Conservation (phyloP, 2,113 vertebrate genomes). For the Amphilophus citrinellus region DNA sequence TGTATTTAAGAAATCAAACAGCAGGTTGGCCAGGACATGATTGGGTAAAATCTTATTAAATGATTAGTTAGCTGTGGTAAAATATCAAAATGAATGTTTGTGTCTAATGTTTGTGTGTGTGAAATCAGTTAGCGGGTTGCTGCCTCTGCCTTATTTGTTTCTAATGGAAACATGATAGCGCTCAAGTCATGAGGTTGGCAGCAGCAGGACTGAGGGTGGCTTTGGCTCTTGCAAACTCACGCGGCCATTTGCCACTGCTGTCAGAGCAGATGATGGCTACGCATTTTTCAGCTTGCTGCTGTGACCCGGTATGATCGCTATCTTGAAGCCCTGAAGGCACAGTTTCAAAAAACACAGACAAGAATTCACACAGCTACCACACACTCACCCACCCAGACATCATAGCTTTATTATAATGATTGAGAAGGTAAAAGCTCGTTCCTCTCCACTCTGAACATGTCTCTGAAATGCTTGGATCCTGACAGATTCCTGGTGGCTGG, state of each 20-base stretch:
- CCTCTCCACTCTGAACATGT: not conserved
- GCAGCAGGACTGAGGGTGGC: not conserved
- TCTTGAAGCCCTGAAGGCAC: slow-evolving; percentile 10
- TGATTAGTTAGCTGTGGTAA: not conserved
- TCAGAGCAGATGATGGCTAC: slow-evolving; percentile 21
- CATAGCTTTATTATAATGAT: not conserved
- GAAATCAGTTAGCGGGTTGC: not conserved
- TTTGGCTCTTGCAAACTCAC: not conserved
- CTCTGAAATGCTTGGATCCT: not conserved
- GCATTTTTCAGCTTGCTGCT: slow-evolving; percentile 11
- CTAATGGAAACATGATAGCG: not conserved
- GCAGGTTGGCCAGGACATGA: too few relatives aligned
- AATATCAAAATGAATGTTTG: not conserved
- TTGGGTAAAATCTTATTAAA: not conserved
- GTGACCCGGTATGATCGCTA: not conserved
- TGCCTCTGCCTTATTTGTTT: not conserved
- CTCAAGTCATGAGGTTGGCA: not conserved
- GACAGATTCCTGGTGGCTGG: slow-evolving; percentile 1
- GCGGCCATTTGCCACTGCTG: slow-evolving; percentile 17
- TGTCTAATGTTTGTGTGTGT: not conserved
- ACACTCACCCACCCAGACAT: not conserved
- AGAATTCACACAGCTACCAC: not conserved
- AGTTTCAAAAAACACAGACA: slow-evolving; percentile 11
- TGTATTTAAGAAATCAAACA: too few relatives aligned
- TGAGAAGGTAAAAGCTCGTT: not conserved